Base-by-base conservation (phyloP, 2,113 vertebrate species). In the Sinocyclocheilus anophthalmus region DNA sequence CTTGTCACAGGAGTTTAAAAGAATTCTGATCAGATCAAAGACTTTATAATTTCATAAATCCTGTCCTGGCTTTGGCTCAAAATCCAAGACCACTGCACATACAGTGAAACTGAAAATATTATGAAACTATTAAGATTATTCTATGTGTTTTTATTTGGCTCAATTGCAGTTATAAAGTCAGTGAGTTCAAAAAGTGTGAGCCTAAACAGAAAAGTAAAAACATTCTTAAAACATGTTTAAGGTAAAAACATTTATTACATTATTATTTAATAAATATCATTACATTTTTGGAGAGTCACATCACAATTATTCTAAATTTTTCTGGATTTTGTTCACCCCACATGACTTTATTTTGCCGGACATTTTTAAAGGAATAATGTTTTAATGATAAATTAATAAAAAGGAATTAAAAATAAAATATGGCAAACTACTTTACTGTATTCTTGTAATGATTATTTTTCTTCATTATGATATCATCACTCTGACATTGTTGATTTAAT, bases 11-110 rank as follows among this genome's bases (percentile, higher is more conserved):
- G 81, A 70, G 81, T 90, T 94, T 90, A 91, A 88, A 89, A 87
- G 86, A 88, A 87, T 83, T 73, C 81, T 42, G 11, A 90, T 91
- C 79, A 91, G 93, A 95, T 95, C 92, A 95, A 94, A 94, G 93
- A 76, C 85, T 89, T 26, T 14, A 78, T 84, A 88, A 88, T 75
- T 78, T 85, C 24, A 61, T 77, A 80, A 79, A 72, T 78, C 75
- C 76, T 33, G 33, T 87, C 78, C 26, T 0, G 81, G 91, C 88
- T 90, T 82, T 53, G 80, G 84, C 18, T 88, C 86, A 88, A 86
- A 80, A 86, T 84, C 82, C 84, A 79, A 55, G 86, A 78, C 75
- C n/a, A 18, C 33, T 22, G 18, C 50, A 57, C 33, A 37, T 59
- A 45, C 69, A 50, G 37, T 85, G 79, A 85, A 91, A 91, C 81